These are phyloP conservation scores for Cantharis flavilabris DNA, from an alignment of 2,888 invertebrate genomes.

Conservation along the genomic window DNA sequence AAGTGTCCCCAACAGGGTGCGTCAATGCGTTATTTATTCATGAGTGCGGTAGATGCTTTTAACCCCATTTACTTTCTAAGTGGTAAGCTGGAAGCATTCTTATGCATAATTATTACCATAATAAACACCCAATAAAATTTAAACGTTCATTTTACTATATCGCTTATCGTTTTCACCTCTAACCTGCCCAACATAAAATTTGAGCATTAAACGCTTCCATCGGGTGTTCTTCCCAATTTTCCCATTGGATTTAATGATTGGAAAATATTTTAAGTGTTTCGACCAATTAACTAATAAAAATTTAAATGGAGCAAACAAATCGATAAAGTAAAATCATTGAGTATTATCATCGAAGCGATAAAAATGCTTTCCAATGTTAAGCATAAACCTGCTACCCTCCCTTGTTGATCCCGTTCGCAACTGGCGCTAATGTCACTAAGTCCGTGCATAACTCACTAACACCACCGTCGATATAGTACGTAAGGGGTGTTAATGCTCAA, in stretches of 20 bases:
- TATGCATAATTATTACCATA: slow-evolving; percentile 40
- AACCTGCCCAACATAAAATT: background rate
- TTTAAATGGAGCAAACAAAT: slow-evolving; percentile 23
- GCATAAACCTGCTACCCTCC: slow-evolving; percentile 45
- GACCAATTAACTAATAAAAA: background rate
- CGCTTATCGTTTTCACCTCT: background rate
- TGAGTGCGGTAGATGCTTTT: slow-evolving; percentile 54
- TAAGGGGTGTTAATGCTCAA: slow-evolving; percentile 56
- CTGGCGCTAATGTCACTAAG: slow-evolving; percentile 34
- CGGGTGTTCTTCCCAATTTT: too few species aligned
- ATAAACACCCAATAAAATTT: slow-evolving; percentile 9
- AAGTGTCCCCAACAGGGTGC: slow-evolving; percentile 42
- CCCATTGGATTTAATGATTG: background rate
- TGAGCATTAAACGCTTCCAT: background rate
- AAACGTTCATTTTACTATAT: background rate
- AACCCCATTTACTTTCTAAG: slow-evolving; percentile 53
- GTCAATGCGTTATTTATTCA: slow-evolving; percentile 53
- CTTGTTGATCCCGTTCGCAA: slow-evolving; percentile 38
- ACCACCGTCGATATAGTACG: slow-evolving; percentile 19
- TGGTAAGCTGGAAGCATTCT: slow-evolving; percentile 45
- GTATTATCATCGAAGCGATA: slow-evolving; percentile 47
- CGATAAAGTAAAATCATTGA: slow-evolving; percentile 47
- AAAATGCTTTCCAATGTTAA: slow-evolving; percentile 43
- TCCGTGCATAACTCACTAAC: slow-evolving; percentile 30
- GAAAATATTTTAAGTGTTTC: background rate